Percentiles rank a stretch among this genome's conserved stretches.
phyloP scores from a whole-genome alignment of 2,797 vertebrate genomes.

The Acanthis flammea region DNA sequence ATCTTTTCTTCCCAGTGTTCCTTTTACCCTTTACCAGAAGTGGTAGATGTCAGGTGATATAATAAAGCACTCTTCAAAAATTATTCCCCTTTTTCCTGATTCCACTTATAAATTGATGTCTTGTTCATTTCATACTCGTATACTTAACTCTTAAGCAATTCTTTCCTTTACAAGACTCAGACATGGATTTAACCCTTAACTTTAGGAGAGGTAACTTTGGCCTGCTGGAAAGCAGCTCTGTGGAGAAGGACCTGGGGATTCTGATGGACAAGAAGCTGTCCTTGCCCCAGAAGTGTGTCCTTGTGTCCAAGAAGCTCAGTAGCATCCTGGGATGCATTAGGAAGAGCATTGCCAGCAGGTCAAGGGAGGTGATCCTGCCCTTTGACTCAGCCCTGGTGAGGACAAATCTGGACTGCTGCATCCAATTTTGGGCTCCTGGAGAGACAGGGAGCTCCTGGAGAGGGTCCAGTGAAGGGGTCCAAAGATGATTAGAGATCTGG shows the following conservation, averaged over 20 bases:
- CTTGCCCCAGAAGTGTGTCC: fast-evolving
- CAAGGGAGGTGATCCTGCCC: fast-evolving
- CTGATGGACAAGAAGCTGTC: background rate
- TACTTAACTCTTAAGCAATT: background rate
- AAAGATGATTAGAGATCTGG: background rate
- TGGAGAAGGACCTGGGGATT: background rate
- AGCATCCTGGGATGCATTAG: background rate
- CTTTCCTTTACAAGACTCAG: background rate
- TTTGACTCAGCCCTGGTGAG: background rate
- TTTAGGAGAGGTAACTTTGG: background rate
- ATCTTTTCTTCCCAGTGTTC: background rate
- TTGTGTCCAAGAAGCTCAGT: background rate
- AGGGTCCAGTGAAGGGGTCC: background rate
- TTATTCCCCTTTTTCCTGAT: background rate
- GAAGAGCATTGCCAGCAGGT: background rate
- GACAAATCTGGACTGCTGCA: background rate
- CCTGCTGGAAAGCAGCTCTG: background rate
- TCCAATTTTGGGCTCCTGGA: background rate
- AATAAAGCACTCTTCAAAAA: background rate
- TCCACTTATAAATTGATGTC: background rate
- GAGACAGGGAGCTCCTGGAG: background rate
- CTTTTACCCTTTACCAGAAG: background rate
- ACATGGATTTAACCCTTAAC: fast-evolving
- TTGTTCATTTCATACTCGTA: background rate
- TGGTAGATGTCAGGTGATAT: background rate